Percentiles rank a stretch among this genome's conserved stretches.
Evolutionary conservation across 2,113 vertebrate genomes (phyloP).

Genomic region (Rhinoptilus africanus): DNA sequence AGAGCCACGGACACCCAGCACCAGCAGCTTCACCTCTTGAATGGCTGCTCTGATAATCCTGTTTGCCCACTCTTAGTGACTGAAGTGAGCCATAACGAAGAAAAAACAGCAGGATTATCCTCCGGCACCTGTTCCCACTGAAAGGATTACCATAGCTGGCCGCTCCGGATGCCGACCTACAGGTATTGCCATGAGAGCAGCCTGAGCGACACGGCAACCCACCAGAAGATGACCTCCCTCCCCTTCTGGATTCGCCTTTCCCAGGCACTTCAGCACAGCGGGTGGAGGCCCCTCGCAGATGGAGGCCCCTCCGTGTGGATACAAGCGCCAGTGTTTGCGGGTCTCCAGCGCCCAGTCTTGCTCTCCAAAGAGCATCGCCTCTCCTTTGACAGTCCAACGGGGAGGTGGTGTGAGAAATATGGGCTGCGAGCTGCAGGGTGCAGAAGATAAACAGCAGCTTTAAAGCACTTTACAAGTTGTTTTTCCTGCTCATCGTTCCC

Average conservation of each 20-base stretch:
- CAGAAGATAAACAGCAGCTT: not conserved
- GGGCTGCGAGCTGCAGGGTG: not conserved
- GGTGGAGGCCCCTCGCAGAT: not conserved
- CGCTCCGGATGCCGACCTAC: fast-evolving
- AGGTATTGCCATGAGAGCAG: not conserved
- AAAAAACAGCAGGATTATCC: slow-evolving; percentile 44
- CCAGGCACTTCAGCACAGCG: not conserved
- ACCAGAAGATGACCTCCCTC: not conserved
- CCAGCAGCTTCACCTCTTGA: not conserved
- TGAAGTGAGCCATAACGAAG: not conserved
- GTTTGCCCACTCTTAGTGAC: slow-evolving; percentile 34
- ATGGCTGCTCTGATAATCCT: not conserved
- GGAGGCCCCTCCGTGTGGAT: not conserved
- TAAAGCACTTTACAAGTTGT: not conserved
- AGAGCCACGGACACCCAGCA: not conserved
- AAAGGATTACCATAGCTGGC: not conserved
- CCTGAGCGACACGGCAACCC: not conserved
- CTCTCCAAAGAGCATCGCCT: not conserved
- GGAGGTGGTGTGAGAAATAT: not conserved
- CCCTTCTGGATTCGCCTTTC: not conserved
- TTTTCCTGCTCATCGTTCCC: not conserved
- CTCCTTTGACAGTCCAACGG: not conserved
- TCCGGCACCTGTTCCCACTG: slow-evolving; percentile 10
- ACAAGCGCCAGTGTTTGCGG: not conserved
- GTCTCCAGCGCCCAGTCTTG: not conserved